Conservation (phyloP, 2,113 vertebrate species). For the Reinhardtius hippoglossoides region DNA sequence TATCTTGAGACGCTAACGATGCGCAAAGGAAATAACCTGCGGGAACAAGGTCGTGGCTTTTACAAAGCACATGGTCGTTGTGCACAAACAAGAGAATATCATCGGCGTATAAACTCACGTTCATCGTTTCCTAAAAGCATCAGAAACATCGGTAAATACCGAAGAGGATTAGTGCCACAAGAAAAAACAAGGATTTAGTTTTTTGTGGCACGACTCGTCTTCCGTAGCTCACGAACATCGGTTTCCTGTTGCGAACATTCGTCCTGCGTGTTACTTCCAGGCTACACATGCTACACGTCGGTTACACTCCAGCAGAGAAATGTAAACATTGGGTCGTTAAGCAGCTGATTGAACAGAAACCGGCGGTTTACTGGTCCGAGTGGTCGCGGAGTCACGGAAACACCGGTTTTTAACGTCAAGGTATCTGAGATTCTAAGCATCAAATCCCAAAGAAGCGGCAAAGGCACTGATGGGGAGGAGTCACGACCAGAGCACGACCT, state of each 20-base stretch:
- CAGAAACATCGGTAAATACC: too few species aligned
- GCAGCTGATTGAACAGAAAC: background rate
- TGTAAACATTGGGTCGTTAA: slow-evolving; percentile 59
- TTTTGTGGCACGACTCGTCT: too few species aligned
- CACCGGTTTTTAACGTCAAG: too few species aligned
- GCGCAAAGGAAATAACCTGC: too few species aligned
- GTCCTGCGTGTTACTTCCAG: background rate
- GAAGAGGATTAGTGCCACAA: too few species aligned
- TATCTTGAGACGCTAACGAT: too few species aligned
- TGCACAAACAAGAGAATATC: too few species aligned
- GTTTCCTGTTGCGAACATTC: background rate
- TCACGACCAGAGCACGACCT: background rate
- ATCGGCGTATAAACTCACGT: too few species aligned
- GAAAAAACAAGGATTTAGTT: too few species aligned
- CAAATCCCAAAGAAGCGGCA: slow-evolving; percentile 24
- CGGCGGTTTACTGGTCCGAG: background rate
- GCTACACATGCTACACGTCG: background rate
- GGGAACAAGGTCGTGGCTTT: too few species aligned
- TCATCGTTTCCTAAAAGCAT: too few species aligned
- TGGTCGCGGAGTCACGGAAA: background rate
- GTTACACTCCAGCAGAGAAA: slow-evolving; percentile 6
- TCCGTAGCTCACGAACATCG: background rate
- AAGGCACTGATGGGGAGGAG: slow-evolving; percentile 66
- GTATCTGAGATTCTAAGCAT: slow-evolving; percentile 20
- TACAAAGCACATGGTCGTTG: too few species aligned